Conservation (phyloP, 2,113 vertebrate species). For the Fulmarus glacialis region DNA sequence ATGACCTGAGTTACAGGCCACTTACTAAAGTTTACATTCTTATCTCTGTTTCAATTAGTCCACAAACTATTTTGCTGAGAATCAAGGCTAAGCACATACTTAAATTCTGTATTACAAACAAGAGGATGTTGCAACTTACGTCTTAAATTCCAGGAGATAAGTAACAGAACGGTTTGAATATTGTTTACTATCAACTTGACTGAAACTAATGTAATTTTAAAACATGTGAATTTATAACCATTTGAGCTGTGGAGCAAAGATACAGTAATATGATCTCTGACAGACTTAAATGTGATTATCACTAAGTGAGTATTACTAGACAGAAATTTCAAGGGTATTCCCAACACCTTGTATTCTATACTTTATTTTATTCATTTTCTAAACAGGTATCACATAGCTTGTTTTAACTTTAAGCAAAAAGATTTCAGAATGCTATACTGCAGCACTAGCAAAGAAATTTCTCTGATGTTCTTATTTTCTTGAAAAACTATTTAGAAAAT, state of each 20-base stretch:
- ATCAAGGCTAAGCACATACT: background rate
- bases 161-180: background rate
- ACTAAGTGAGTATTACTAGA: background rate
- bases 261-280: background rate
- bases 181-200: background rate
- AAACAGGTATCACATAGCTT: background rate
- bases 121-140: background rate
- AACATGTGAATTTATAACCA: background rate
- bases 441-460: background rate
- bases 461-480: background rate
- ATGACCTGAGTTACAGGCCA: background rate
- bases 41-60: background rate
- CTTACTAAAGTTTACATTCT: background rate
- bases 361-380: background rate
- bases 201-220: background rate
- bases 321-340: background rate
- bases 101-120: background rate
- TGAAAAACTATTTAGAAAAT: background rate
- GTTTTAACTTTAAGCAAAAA: background rate
- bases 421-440: background rate
- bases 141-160: background rate
- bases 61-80: background rate
- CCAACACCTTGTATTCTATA: background rate
- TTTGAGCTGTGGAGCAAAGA: background rate
- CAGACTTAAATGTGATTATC: background rate